Evolutionary conservation across 2,888 invertebrate species (phyloP).

Genomic region (Caenorhabditis sp.): DNA sequence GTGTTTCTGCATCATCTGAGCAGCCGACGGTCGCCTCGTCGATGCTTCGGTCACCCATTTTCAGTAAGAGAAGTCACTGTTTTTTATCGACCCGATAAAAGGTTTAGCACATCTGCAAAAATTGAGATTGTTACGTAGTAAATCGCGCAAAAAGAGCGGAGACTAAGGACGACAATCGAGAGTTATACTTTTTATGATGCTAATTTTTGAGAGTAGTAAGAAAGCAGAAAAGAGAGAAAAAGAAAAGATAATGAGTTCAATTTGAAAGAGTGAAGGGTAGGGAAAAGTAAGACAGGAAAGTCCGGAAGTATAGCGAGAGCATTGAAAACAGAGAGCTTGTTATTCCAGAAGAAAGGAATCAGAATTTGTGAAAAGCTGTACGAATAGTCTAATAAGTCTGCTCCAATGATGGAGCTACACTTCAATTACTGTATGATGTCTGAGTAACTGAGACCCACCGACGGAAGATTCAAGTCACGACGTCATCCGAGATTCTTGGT

Average conservation of each 20-base stretch:
- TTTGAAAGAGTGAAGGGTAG: constrained; percentile 29
- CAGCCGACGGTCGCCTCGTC: constrained; percentile 56
- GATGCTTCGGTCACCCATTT: constrained; percentile 58
- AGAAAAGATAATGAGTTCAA: constrained; percentile 56
- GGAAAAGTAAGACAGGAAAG: constrained; percentile 37
- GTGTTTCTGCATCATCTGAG: constrained; percentile 77
- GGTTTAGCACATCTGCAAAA: constrained; percentile 61
- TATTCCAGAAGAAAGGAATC: constrained; percentile 26
- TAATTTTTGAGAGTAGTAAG: constrained; percentile 32
- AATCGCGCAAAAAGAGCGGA: constrained; percentile 6
- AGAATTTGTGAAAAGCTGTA: background rate
- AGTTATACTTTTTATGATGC: constrained; percentile 37
- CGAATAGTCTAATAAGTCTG: no score
- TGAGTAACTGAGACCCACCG: background rate
- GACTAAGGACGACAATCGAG: constrained; percentile 13
- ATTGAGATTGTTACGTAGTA: background rate
- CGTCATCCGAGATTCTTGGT: constrained; percentile 12
- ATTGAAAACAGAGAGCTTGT: constrained; percentile 43
- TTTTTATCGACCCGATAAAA: constrained; percentile 61
- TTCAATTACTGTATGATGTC: background rate
- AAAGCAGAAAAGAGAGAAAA: background rate
- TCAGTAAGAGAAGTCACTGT: constrained; percentile 43
- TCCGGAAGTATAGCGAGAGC: constrained; percentile 52
- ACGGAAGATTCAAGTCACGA: background rate
- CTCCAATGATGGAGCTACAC: no score